Evolutionary conservation across 2,797 vertebrate genomes (phyloP).

Genomic region (Danio choprae): DNA sequence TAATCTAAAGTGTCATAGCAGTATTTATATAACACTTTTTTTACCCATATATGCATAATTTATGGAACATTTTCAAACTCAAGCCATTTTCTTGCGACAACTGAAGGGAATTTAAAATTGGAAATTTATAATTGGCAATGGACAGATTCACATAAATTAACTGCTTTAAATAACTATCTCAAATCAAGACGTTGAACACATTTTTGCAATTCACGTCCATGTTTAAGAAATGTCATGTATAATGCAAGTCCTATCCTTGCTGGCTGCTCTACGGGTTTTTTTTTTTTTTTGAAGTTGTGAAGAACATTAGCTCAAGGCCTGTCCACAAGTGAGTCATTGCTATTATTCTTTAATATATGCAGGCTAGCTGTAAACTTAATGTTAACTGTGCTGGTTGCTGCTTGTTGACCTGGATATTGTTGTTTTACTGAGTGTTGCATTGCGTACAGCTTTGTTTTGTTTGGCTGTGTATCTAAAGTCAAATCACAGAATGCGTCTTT

Average conservation of each 20-base stretch:
- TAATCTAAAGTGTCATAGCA: no score
- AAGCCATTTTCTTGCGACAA: no score
- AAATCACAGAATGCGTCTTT: background rate
- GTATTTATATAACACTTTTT: no score
- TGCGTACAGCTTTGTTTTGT: background rate
- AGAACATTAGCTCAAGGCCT: slow-evolving; percentile 4
- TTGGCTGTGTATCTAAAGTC: background rate
- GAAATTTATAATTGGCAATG: background rate
- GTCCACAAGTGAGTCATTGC: background rate
- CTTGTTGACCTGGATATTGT: slow-evolving; percentile 25
- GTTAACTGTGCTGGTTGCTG: background rate
- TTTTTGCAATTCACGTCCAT: slow-evolving; percentile 12
- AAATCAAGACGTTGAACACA: background rate
- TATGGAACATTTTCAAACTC: no score
- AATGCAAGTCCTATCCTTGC: background rate
- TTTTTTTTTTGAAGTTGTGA: background rate
- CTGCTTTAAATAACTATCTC: background rate
- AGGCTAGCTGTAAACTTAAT: background rate
- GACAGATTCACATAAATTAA: background rate
- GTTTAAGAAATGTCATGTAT: slow-evolving; percentile 16
- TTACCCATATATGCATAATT: no score
- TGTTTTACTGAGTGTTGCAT: background rate
- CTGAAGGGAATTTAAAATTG: no score
- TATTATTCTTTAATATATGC: slow-evolving; percentile 29
- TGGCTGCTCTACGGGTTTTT: background rate